A percentile compares a stretch with the other conserved stretches of the same genome.
Evolutionary conservation across 1,140 invertebrate genomes (phyloP).

Genomic region (Berghia stephanieae): DNA sequence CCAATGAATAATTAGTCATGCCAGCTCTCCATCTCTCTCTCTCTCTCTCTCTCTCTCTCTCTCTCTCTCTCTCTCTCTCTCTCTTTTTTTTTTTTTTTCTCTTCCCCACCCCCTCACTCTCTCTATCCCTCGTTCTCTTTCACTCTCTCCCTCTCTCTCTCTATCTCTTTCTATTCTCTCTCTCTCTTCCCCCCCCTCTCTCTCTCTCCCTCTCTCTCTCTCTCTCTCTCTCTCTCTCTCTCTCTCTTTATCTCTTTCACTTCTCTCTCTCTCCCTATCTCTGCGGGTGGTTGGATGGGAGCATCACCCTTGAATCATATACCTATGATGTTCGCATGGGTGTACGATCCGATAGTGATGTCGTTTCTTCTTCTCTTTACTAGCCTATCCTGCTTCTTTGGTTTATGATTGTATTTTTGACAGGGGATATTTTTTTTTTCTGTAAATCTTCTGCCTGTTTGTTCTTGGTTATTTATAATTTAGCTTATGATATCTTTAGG

Average conservation of each 20-base stretch:
- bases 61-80: not conserved
- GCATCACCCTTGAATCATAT: not conserved
- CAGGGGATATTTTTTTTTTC: no score
- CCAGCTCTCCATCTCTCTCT: not conserved
- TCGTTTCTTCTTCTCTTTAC: constrained; percentile 16
- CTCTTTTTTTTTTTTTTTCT: not conserved
- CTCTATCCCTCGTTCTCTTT: not conserved
- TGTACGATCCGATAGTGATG: not conserved
- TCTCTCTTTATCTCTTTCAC: not conserved
- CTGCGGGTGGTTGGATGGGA: not conserved
- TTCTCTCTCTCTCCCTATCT: not conserved
- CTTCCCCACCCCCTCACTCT: not conserved
- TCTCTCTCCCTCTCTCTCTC: constrained; percentile 1
- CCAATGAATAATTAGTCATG: no score
- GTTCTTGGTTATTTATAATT: no score
- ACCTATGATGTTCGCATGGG: not conserved
- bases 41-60: not conserved
- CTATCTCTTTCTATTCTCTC: no score
- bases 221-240: not conserved
- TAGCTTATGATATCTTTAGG: no score
- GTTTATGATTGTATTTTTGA: no score
- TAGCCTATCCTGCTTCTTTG: not conserved
- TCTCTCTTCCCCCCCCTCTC: not conserved
- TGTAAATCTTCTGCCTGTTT: no score
- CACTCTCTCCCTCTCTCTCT: not conserved